These are phyloP conservation scores for Nycteola revayana DNA, from an alignment of 2,888 invertebrate genomes.

Conservation along the genomic window DNA sequence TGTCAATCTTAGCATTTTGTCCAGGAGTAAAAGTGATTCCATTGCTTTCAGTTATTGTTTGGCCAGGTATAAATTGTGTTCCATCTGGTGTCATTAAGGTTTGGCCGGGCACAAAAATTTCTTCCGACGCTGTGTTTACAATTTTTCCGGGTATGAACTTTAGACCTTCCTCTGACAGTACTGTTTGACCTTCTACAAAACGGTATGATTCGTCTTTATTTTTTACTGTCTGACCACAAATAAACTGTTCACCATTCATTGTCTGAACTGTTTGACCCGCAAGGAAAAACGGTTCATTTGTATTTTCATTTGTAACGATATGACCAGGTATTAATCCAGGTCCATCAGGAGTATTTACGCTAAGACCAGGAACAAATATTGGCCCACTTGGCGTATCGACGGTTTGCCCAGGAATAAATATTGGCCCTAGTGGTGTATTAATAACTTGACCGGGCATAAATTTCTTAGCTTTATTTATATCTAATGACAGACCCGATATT, in stretches of 20 bases:
- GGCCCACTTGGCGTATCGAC: constrained; percentile 85
- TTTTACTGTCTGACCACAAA: constrained; percentile 84
- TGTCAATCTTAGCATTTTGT: constrained; percentile 78
- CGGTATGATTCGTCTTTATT: constrained; percentile 77
- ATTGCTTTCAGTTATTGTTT: constrained; percentile 77
- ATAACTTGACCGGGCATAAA: constrained; percentile 88
- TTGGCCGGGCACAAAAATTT: constrained; percentile 84
- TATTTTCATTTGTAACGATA: constrained; percentile 82
- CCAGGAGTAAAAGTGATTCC: constrained; percentile 84
- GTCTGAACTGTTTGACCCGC: constrained; percentile 86
- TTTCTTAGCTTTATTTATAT: constrained; percentile 85
- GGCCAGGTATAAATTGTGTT: constrained; percentile 85
- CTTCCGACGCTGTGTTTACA: constrained; percentile 68
- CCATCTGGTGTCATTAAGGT: constrained; percentile 82
- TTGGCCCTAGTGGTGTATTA: constrained; percentile 85
- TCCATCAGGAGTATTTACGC: constrained; percentile 85
- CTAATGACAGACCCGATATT: constrained; percentile 84
- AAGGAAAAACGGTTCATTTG: constrained; percentile 84
- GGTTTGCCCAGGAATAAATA: constrained; percentile 90
- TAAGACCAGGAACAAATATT: constrained; percentile 88
- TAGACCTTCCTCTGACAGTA: constrained; percentile 82
- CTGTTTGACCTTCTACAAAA: constrained; percentile 84
- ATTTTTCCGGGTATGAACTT: constrained; percentile 84
- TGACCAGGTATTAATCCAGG: constrained; percentile 88
- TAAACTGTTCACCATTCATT: constrained; percentile 78